These are phyloP conservation scores for Taphrorychus bicolor DNA, from an alignment of 2,888 invertebrate genomes.

Conservation along the genomic window DNA sequence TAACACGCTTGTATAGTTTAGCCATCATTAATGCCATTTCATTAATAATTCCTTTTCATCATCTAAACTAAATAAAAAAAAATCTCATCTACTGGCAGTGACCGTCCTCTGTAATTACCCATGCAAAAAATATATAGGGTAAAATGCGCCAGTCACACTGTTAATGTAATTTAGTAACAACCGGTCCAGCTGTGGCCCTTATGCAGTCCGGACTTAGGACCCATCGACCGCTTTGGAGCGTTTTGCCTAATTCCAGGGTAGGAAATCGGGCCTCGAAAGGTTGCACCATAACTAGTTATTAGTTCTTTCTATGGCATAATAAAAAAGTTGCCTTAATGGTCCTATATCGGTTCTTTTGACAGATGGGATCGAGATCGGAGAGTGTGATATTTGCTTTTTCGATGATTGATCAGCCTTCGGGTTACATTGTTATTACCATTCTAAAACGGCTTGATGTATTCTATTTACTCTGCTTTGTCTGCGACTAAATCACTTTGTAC, in stretches of 20 bases:
- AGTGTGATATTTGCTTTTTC: conserved; percentile 23
- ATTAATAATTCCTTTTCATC: too few species aligned
- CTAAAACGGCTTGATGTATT: neutral
- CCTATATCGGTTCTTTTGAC: conserved; percentile 28
- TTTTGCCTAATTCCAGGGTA: conserved; percentile 37
- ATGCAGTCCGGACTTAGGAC: conserved; percentile 30
- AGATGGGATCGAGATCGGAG: conserved; percentile 34
- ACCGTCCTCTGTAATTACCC: conserved; percentile 36
- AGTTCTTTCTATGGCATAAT: conserved; percentile 32
- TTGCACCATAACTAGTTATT: conserved; percentile 40
- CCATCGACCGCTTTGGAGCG: conserved; percentile 21
- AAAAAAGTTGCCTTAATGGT: conserved; percentile 35
- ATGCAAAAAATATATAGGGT: conserved; percentile 40
- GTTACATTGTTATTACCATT: conserved; percentile 8
- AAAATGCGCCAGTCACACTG: conserved; percentile 53
- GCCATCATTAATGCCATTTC: too few species aligned
- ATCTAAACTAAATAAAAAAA: conserved; percentile 11
- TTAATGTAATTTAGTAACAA: conserved; percentile 54
- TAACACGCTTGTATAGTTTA: too few species aligned
- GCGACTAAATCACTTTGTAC: too few species aligned
- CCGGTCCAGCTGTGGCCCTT: conserved; percentile 48
- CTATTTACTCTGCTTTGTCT: too few species aligned
- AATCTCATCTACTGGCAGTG: conserved; percentile 32
- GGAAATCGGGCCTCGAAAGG: conserved; percentile 27
- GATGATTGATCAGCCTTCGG: conserved; percentile 29